Conservation (phyloP, 2,888 invertebrate species). For the Amblyjoppa fuscipennis region DNA sequence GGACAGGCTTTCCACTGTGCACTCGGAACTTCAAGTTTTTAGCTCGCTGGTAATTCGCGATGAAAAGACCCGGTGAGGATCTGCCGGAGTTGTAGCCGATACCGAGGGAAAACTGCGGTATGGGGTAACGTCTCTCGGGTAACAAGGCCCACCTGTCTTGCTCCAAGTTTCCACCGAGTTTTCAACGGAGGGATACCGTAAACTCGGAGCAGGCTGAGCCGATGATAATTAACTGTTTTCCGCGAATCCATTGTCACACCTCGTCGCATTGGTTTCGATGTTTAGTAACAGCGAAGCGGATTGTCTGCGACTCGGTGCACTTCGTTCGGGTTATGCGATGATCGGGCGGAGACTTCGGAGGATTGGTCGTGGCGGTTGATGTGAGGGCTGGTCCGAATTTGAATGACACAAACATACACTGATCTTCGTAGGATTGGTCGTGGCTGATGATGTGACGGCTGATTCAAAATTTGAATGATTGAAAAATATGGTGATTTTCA, state of each 20-base stretch:
- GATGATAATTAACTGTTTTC: constrained; percentile 44
- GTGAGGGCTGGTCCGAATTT: no score
- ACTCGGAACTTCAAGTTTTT: constrained; percentile 57
- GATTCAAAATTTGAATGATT: no score
- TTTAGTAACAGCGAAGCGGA: neutral
- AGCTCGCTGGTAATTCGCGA: constrained; percentile 43
- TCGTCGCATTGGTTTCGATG: neutral
- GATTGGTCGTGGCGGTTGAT: no score
- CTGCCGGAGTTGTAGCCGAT: neutral
- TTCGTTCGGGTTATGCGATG: no score
- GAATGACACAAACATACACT: no score
- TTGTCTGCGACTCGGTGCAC: no score
- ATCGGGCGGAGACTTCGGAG: no score
- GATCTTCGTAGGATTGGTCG: no score
- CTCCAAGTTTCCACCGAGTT: constrained; percentile 34
- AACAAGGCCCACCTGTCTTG: constrained; percentile 7
- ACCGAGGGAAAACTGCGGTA: no score
- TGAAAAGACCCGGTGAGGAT: constrained; percentile 32
- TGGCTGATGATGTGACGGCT: no score
- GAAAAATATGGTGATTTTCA: no score
- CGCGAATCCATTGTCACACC: neutral
- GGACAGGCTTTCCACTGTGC: constrained; percentile 21
- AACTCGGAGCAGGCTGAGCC: constrained; percentile 1
- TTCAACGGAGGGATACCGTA: constrained; percentile 14
- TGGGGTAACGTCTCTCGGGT: no score